Base-by-base conservation (phyloP, 2,888 invertebrate genomes). In the Scaptomyza reducta region DNA sequence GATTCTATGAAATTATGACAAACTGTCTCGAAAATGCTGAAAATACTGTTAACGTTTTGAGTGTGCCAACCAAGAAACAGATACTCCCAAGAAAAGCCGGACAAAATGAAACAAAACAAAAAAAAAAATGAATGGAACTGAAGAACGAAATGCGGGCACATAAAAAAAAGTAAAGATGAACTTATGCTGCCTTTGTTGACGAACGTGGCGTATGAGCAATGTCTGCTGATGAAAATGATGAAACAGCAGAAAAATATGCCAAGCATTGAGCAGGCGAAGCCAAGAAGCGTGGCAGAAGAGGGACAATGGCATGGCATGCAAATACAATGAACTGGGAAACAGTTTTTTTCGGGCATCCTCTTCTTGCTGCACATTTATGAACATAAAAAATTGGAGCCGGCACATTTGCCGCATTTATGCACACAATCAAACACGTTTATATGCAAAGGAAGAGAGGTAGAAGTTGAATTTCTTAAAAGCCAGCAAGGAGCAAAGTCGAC, bases 11-110 rank as follows among this genome's bases (percentile, higher is more conserved):
- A 85, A 85, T 85, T 85, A 85, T 85, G 88, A 85, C 84, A 84
- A 88, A 85, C 87, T 85, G 84, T 88, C 88, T 83, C 76, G 65
- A 85, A 85, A 88, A 89, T 89, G 85, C 85, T 87, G 79, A 78
- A 85, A 89, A 87, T 85, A 85, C 83, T 85, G 77, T 71, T 85
- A 87, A 85, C 88, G 82, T 76, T 83, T 74, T 70, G 68, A 68
- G 54, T 64, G 72, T 59, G 75, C 40, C 38, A 38, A 38, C 72
- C 61, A 63, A 67, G 49, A 69, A 65, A 51, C 61, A 45, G 55
- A 69, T 47, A 62, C 42, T 41, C 68, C 61, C 74, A 74, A 76
- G 65, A 69, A 40, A 40, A 71, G 61, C 40, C 50, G 67, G 27
- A 27, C 58, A 63, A 50, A 42, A 22, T 22, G 22, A 22, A 22